Percentiles rank a stretch among this genome's conserved stretches.
phyloP scores from a whole-genome alignment of 2,113 vertebrate species.

The Helogale parvula region DNA sequence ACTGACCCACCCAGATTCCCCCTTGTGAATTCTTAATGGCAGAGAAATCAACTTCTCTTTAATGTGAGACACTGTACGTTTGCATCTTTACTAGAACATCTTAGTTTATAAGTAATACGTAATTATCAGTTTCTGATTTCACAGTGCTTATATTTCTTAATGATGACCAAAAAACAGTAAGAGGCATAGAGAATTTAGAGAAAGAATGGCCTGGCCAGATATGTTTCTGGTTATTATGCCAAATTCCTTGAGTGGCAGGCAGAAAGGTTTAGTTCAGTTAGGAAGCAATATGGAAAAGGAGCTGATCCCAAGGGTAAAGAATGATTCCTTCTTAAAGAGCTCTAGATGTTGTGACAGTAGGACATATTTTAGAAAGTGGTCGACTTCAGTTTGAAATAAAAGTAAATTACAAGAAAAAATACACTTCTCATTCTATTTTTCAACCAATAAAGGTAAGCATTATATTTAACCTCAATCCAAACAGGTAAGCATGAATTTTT shows the following conservation, averaged over 20 bases:
- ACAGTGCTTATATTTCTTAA: too few relatives aligned
- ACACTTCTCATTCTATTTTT: background rate
- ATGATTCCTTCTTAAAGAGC: background rate
- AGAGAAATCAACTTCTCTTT: background rate
- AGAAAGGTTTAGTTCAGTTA: background rate
- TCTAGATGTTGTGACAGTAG: too few relatives aligned
- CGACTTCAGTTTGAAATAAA: background rate
- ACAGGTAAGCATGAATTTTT: background rate
- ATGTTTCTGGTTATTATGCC: background rate
- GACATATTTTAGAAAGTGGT: background rate
- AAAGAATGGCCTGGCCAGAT: background rate
- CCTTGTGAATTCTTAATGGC: background rate
- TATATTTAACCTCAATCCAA: background rate
- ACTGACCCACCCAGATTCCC: too few relatives aligned
- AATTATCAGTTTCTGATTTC: too few relatives aligned
- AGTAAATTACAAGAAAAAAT: background rate
- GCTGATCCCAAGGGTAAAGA: background rate
- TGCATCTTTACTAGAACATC: background rate
- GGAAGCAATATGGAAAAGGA: background rate
- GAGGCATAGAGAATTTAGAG: background rate
- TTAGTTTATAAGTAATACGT: background rate
- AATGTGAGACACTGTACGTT: background rate
- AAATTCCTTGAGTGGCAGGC: background rate
- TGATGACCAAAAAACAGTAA: too few relatives aligned
- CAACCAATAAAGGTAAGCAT: background rate